These are phyloP conservation scores for Dipodomys ordii DNA, from an alignment of 2,113 vertebrate genomes.

Conservation along the genomic window DNA sequence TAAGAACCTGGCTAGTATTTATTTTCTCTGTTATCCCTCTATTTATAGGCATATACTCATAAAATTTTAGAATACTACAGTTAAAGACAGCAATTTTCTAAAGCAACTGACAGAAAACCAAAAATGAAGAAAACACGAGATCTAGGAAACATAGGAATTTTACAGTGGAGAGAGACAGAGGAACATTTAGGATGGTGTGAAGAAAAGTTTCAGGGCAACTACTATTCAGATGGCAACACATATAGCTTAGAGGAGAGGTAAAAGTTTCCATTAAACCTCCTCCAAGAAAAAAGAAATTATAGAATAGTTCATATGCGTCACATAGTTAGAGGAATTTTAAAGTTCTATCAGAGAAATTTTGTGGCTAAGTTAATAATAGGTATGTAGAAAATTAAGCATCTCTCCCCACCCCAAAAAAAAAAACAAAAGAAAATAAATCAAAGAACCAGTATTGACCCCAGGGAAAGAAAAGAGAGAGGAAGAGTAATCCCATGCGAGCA, in stretches of 20 bases:
- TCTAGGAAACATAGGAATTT: neutral
- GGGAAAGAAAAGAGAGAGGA: slow-evolving; percentile 20
- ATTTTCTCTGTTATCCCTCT: neutral
- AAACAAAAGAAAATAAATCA: neutral
- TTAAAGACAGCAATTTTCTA: neutral
- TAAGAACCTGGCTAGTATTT: neutral
- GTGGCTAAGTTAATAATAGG: neutral
- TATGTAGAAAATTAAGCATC: neutral
- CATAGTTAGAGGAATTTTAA: neutral
- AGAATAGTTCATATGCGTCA: neutral
- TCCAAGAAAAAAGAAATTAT: neutral
- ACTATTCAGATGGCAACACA: neutral
- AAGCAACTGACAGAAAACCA: neutral
- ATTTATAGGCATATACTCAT: neutral
- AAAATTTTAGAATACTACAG: neutral
- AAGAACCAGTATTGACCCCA: neutral
- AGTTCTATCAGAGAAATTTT: neutral
- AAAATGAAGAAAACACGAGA: neutral
- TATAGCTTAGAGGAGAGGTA: neutral
- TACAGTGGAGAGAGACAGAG: neutral
- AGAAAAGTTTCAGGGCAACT: neutral
- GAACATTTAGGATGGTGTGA: neutral
- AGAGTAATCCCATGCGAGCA: neutral
- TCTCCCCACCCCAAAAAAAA: neutral
- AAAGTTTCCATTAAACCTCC: neutral